Evolutionary conservation across 2,888 invertebrate genomes (phyloP).

Genomic region (Bhutanitis thaidina): DNA sequence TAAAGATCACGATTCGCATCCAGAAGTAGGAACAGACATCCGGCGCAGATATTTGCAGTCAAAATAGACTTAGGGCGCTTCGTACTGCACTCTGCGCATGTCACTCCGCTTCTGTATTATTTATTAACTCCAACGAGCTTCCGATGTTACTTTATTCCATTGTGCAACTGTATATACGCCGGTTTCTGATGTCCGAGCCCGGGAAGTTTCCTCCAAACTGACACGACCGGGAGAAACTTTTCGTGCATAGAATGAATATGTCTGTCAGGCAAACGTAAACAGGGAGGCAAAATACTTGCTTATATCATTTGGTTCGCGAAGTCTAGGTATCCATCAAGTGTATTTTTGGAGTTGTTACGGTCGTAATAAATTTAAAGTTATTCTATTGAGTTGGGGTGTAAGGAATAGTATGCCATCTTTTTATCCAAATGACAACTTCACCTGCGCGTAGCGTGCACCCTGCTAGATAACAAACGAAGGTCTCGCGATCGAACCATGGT

Average conservation of each 20-base stretch:
- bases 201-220: constrained; percentile 64
- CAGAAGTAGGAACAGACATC: constrained; percentile 45
- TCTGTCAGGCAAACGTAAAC: constrained; percentile 71
- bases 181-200: constrained; percentile 69
- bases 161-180: constrained; percentile 67
- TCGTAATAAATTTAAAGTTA: no score
- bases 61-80: constrained; percentile 67
- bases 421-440: no score
- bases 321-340: constrained; percentile 30
- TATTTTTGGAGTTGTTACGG: constrained; percentile 1
- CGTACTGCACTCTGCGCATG: constrained; percentile 67
- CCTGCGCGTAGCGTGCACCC: no score
- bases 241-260: constrained; percentile 75
- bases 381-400: no score
- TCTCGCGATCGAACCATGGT: no score
- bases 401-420: no score
- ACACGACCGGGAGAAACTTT: constrained; percentile 70
- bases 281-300: constrained; percentile 61
- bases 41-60: constrained; percentile 73
- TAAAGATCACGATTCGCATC: constrained; percentile 25
- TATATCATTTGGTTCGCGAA: constrained; percentile 49
- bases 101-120: constrained; percentile 73
- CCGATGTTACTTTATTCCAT: constrained; percentile 78
- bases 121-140: constrained; percentile 79
- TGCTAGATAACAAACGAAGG: no score